Evolutionary conservation across 1,140 invertebrate species (phyloP).

Genomic region (Ganaspis sp.): DNA sequence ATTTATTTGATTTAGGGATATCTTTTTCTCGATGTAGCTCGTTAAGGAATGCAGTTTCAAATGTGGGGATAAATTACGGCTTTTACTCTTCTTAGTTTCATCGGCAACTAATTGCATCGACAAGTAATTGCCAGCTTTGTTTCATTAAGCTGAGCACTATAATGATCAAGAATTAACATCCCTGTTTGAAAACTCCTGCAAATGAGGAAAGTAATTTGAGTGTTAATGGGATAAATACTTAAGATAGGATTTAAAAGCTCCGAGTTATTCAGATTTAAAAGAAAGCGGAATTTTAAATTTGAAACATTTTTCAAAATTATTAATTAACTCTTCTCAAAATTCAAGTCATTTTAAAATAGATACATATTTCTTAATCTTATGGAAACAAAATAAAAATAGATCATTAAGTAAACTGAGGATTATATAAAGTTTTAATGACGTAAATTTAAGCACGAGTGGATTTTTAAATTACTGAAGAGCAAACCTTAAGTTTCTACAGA

Average conservation of each 20-base stretch:
- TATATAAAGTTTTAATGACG: no score
- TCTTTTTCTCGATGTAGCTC: not conserved
- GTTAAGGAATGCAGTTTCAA: not conserved
- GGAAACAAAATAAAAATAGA: no score
- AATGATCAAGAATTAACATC: constrained; percentile 25
- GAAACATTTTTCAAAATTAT: not conserved
- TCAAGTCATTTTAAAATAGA: no score
- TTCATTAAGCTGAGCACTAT: constrained; percentile 18
- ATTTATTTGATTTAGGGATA: not conserved
- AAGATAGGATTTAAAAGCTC: not conserved
- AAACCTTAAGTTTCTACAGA: no score
- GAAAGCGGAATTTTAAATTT: no score
- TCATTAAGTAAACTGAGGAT: no score
- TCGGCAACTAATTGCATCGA: constrained; percentile 17
- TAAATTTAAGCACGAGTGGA: no score
- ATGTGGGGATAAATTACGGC: not conserved
- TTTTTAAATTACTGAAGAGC: no score
- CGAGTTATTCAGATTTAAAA: no score
- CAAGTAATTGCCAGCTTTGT: constrained; percentile 22
- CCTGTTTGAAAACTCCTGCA: constrained; percentile 6
- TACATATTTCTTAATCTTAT: no score
- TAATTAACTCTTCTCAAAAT: no score
- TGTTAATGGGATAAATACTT: constrained; percentile 9
- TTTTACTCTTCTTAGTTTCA: constrained; percentile 16
- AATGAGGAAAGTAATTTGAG: constrained; percentile 24